Base-by-base conservation (phyloP, 2,113 vertebrate species). In the Bettongia penicillata region DNA sequence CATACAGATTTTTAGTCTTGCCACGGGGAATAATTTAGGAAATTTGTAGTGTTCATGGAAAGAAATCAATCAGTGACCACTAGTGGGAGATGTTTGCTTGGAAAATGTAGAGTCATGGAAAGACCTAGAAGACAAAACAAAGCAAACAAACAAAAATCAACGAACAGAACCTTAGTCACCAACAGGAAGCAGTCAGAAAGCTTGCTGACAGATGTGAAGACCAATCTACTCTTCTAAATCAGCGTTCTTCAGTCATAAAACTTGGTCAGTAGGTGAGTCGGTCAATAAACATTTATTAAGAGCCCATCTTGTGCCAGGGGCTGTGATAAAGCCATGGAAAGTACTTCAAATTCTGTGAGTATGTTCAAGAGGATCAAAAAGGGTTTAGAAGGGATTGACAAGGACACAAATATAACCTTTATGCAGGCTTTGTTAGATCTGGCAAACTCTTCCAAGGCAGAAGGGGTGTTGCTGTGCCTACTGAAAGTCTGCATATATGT, bases 1-100 rank as follows among this genome's bases (percentile, higher is more conserved):
- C 7, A n/a, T 43, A 8, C 12, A 91, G 61, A 47, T 90, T 96
- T 94, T 92, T 53, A 94, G 90, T 90, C 24, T 96, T 93, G 50
- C 28, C 47, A 31, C 92, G 90, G 53, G 55, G 52, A 93, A 94
- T 49, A 43, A 77, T 91, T 53, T 93, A 16, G 77, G 16, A 4
- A 53, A 53, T 24, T 53, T 53, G 53, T 53, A 28, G 48, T 52
- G 25, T 25, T 96, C 7, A 3, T 51, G 52, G 16, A 23, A 84
- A 43, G 19, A 84, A 84, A 31, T 84, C n/a, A 84, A 84, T 22
- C 19, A 0, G 16, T 84, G 19, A 84, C 37, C n/a, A 84, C n/a
- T 43, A 84, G 68, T 84, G 68, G 68, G 68, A 77, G 37, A 77
- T n/a, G 68, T 77, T n/a, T 84, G 68, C n/a, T 84, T 43, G n/a